Evolutionary conservation across 2,113 vertebrate species (phyloP).

Genomic region (Dissostichus mawsoni): DNA sequence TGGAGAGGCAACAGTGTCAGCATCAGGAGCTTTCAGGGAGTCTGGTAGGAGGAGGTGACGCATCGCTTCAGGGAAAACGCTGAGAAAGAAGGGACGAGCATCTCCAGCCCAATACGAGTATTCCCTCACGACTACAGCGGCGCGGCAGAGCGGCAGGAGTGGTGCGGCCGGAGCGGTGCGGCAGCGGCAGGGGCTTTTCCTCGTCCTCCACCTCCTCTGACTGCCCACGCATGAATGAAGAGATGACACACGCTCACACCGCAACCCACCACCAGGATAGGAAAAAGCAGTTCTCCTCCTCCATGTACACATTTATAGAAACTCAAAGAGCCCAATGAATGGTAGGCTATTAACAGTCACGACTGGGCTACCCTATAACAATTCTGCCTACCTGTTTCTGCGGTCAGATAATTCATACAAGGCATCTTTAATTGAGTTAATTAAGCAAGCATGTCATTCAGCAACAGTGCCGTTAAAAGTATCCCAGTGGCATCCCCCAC

Average conservation of each 20-base stretch:
- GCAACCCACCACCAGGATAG: constrained; percentile 29
- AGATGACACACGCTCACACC: constrained; percentile 47
- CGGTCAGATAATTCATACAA: background rate
- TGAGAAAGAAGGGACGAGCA: constrained; percentile 62
- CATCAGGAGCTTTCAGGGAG: constrained; percentile 69
- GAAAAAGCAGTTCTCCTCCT: constrained; percentile 18
- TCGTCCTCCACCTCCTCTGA: constrained; percentile 58
- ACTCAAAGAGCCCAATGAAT: constrained; percentile 17
- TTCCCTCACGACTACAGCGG: constrained; percentile 78
- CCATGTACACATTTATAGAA: constrained; percentile 39
- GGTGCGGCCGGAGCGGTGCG: constrained; percentile 29
- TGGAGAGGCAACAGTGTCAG: constrained; percentile 46
- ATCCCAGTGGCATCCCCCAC: background rate
- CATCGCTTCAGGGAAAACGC: constrained; percentile 64
- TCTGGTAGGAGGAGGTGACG: constrained; percentile 71
- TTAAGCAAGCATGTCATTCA: constrained; percentile 11
- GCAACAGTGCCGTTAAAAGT: constrained; percentile 15
- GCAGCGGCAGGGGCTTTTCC: constrained; percentile 76
- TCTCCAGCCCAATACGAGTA: constrained; percentile 68
- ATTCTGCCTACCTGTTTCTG: background rate
- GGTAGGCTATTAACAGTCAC: constrained; percentile 7
- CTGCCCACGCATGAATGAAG: constrained; percentile 78
- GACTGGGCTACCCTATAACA: background rate
- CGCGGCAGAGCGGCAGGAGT: constrained; percentile 38
- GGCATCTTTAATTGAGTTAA: constrained; percentile 8